Evolutionary conservation across 1,140 invertebrate genomes (phyloP), one percentile per base, ranked within the genome.

Genomic region (Cydia fagiglandana): DNA sequence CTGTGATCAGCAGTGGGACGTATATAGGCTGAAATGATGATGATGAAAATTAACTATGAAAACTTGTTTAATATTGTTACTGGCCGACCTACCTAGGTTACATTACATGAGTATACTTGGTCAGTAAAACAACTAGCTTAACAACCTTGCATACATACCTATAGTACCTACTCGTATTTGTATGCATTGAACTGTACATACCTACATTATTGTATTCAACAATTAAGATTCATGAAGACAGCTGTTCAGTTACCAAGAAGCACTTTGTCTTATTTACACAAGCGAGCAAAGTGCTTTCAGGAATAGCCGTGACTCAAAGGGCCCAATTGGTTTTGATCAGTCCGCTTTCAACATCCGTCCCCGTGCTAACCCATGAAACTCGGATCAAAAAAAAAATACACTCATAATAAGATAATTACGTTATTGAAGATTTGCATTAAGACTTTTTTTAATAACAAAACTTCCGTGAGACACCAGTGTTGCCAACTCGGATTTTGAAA

Each of bases 241-340:
- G 20, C 56, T 61, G 2, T 24, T 61, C 56, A 24, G 9, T 61
- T 61, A 61, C 56, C 56, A 24, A 61, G 56, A 61, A 61, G 9
- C 56, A 61, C 56, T 61, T 61, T 24, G 20, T 10, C 56, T 20
- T 61, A 61, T 61, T 61, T 61, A 61, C 56, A 61, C 24, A 61
- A 20, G 17, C 17, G 56, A 61, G 56, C 56, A 61, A 61, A 66
- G 64, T 38, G 66, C 34, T 70, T 70, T 70, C n/a, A 45, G 66
- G 34, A 70, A 70, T 70, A 70, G 10, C 66, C 9, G 30, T 70
- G 66, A 70, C 66, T 38, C 66, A 70, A 34, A 17, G 66, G 34
- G 66, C 66, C 34, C 66, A 70, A 70, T 70, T 70, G 34, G 5
- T 9, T 38, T 45, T 12, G 45, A 70, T 38, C 15, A 38, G 66